Conservation (phyloP, 1,140 invertebrate genomes). For the Heliconius nattereri region DNA sequence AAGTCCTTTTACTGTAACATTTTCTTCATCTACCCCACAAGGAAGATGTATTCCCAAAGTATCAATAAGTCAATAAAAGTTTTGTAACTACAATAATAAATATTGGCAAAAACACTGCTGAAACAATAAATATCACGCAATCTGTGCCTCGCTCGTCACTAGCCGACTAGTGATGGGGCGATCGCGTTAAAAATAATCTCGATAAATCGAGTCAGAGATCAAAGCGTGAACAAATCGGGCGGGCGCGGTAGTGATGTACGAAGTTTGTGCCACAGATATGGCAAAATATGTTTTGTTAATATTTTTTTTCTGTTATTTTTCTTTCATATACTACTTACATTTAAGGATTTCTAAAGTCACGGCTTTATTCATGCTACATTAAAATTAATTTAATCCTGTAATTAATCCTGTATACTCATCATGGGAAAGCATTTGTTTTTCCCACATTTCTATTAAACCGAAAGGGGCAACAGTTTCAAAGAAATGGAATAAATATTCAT, state of each 20-base stretch:
- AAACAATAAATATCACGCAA: constrained; percentile 39
- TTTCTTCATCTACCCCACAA: not conserved
- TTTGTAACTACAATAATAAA: not conserved
- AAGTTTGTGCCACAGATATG: constrained; percentile 51
- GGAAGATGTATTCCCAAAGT: not conserved
- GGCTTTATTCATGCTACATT: too few relatives aligned
- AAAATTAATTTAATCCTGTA: too few relatives aligned
- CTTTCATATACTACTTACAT: too few relatives aligned
- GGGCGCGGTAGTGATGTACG: constrained; percentile 43
- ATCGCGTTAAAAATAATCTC: constrained; percentile 79
- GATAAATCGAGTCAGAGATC: constrained; percentile 77
- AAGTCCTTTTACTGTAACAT: too few relatives aligned
- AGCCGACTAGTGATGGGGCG: constrained; percentile 65
- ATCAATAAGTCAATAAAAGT: not conserved
- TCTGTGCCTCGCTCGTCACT: constrained; percentile 40
- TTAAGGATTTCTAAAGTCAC: too few relatives aligned
- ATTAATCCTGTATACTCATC: too few relatives aligned
- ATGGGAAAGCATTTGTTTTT: not conserved
- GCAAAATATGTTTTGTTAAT: constrained; percentile 21
- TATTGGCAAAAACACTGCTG: constrained; percentile 22
- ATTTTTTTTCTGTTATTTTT: not conserved
- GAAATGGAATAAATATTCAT: not conserved
- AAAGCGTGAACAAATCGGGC: constrained; percentile 76
- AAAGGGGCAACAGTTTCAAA: not conserved
- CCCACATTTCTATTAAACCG: not conserved